Conservation (phyloP, 2,113 vertebrate species). For the Podarcis raffonei region DNA sequence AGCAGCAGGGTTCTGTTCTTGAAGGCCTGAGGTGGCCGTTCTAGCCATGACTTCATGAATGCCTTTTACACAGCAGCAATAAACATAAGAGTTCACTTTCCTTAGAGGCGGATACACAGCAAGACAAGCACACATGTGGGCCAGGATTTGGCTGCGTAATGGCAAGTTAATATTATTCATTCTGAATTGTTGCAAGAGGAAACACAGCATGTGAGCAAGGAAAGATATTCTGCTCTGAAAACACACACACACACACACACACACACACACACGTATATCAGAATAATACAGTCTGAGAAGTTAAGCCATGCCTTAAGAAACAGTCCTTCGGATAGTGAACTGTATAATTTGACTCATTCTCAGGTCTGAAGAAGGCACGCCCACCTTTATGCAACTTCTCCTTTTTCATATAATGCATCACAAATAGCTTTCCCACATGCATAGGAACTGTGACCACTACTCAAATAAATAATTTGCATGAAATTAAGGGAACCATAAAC, state of each 20-base stretch:
- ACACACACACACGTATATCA: background rate
- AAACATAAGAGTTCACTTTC: background rate
- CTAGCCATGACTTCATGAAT: background rate
- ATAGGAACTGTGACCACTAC: background rate
- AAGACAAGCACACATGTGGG: background rate
- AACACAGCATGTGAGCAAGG: background rate
- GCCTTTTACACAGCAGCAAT: constrained; percentile 25
- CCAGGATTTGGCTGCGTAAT: background rate
- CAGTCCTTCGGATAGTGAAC: background rate
- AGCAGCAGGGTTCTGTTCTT: constrained; percentile 39
- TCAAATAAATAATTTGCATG: background rate
- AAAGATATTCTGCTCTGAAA: background rate
- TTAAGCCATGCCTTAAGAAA: background rate
- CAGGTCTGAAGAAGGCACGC: background rate
- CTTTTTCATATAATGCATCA: background rate
- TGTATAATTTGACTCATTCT: background rate
- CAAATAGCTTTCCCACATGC: background rate
- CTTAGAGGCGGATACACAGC: background rate
- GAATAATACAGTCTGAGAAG: background rate
- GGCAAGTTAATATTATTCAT: background rate
- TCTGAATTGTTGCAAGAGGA: background rate
- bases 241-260: background rate
- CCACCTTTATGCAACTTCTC: background rate
- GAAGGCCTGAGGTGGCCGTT: constrained; percentile 32
- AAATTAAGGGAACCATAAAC: background rate